A percentile compares a stretch with the other conserved stretches of the same genome.
phyloP scores from a whole-genome alignment of 2,797 vertebrate species.

The Ataeniobius toweri region DNA sequence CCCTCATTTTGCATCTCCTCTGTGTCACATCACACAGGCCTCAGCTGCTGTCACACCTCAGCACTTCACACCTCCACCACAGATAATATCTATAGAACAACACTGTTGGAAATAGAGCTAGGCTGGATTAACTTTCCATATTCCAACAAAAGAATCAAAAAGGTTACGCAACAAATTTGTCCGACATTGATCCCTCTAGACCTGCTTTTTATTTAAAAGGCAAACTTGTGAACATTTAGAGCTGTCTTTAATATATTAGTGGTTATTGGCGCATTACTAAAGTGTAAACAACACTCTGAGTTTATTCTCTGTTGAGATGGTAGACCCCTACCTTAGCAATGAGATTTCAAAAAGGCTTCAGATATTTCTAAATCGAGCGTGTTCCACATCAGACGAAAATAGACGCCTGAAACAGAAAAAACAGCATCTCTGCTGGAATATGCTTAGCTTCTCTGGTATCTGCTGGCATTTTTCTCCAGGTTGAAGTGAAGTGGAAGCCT shows the following conservation, averaged over 20 bases:
- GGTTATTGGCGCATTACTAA: no score
- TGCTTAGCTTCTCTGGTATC: not conserved
- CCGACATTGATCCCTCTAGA: not conserved
- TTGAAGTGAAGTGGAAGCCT: not conserved
- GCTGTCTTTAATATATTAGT: no score
- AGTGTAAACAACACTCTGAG: no score
- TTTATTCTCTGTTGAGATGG: no score
- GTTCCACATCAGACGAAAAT: no score
- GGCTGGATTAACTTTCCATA: constrained; percentile 16
- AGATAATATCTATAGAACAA: constrained; percentile 35
- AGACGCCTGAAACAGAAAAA: no score
- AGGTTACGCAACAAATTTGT: constrained; percentile 12
- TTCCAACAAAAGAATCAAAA: constrained; percentile 17
- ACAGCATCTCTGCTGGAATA: no score
- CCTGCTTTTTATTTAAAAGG: not conserved
- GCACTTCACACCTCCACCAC: constrained; percentile 39
- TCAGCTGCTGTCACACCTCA: constrained; percentile 42
- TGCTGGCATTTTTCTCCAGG: not conserved
- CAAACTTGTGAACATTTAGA: no score
- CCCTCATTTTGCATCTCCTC: constrained; percentile 10
- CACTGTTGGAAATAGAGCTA: constrained; percentile 31
- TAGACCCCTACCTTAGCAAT: no score
- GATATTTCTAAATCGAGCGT: no score
- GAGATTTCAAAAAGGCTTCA: no score
- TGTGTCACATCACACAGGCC: constrained; percentile 37